Evolutionary conservation across 2,797 vertebrate genomes (phyloP), one percentile per base, ranked within the genome.

Genomic region (Adelosebastes latens): DNA sequence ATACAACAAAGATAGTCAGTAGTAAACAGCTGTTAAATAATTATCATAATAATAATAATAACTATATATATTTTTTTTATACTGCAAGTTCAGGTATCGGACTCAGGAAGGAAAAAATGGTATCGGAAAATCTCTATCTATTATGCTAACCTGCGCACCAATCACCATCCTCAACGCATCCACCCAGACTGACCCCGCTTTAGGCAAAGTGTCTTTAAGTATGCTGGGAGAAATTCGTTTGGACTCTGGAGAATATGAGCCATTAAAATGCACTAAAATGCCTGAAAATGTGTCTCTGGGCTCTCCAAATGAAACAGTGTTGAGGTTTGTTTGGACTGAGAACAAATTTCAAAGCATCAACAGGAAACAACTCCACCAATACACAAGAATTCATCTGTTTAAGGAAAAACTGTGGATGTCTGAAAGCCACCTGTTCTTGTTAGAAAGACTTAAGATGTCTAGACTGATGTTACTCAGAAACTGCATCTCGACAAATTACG

Each of bases 321-420:
- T 31, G 36, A 60, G 9, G 59, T 62, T 69, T 58, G 36, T 75
- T 72, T 77, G 31, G 34, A 76, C 49, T 53, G 62, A 36, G 18
- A 14, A 36, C 29, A 49, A n/a, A 68, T 69, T 24, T 46, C 16
- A 42, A 74, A 53, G 14, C 27, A 79, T 56, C 34, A 61, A 69
- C 58, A 72, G 67, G 72, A 75, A 79, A 32, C 13, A 11, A 13
- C 69, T 74, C 20, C n/a, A 60, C 16, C n/a, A 64, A 31, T 18
- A 24, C 16, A 63, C 55, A 61, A 6, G 13, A 29, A 52, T 55
- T 16, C 3, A 56, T 62, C 13, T 32, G 6, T 58, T 60, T 4
- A 55, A 31, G n/a, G 42, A 32, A 53, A 58, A 14, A 46, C 25
- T 27, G 42, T 31, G 34, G n/a, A 39, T 46, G 36, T 62, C 62